Conservation (phyloP, 2,797 vertebrate genomes). For the Babyrousa celebensis region DNA sequence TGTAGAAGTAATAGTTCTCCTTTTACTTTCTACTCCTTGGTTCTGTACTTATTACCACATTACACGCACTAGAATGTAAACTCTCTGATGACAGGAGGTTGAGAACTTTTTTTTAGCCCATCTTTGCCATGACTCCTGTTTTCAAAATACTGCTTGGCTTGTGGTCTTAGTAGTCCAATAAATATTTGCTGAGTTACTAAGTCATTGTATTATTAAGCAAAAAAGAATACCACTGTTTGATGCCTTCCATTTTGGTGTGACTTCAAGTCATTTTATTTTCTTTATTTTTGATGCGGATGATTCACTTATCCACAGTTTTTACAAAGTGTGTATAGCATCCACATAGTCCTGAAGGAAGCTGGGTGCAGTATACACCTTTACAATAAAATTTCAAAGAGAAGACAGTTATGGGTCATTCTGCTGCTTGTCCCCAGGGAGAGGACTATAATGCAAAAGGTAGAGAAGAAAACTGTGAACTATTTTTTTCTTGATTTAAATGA, state of each 20-base stretch:
- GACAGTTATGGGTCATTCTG: conserved; percentile 47
- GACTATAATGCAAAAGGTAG: conserved; percentile 24
- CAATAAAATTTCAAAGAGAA: conserved; percentile 65
- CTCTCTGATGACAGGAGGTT: not conserved
- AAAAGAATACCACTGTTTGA: conserved; percentile 4
- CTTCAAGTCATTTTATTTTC: conserved; percentile 37
- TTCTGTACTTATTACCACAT: not conserved
- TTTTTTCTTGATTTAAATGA: conserved; percentile 43
- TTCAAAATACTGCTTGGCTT: not conserved
- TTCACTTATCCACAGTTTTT: conserved; percentile 1
- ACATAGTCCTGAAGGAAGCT: not conserved
- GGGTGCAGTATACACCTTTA: conserved; percentile 23
- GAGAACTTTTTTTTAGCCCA: not conserved
- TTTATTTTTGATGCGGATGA: conserved; percentile 23
- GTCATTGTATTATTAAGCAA: not conserved
- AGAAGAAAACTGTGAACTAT: conserved; percentile 14
- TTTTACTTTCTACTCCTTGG: not conserved
- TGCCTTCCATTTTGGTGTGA: conserved; percentile 1
- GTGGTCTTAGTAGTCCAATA: not conserved
- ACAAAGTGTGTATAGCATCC: not conserved
- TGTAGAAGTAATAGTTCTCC: fast-evolving
- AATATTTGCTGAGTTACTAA: conserved; percentile 13
- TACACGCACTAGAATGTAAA: not conserved
- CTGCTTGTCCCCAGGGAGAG: not conserved
- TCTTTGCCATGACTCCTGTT: not conserved